Percentiles rank a stretch among this genome's conserved stretches.
These are phyloP conservation scores for Cyclargus thomasi DNA, from an alignment of 1,140 invertebrate genomes.

Conservation along the genomic window DNA sequence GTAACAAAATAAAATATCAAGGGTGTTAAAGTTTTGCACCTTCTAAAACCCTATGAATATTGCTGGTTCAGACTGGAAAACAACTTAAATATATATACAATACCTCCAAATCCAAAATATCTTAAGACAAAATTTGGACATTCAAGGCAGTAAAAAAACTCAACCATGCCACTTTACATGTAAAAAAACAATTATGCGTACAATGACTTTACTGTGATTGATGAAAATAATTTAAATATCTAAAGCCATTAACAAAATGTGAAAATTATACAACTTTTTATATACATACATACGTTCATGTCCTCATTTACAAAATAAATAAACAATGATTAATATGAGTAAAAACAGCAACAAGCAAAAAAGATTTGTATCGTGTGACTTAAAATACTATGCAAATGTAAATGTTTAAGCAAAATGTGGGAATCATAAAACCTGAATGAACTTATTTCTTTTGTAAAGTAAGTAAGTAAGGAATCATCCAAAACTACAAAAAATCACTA, in stretches of 20 bases:
- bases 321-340: neutral
- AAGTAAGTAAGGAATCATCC: too few relatives aligned
- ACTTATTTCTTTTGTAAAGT: too few relatives aligned
- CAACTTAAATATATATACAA: too few relatives aligned
- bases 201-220: neutral
- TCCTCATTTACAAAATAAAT: neutral
- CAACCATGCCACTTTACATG: neutral
- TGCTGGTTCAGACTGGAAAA: too few relatives aligned
- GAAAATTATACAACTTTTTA: neutral
- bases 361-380: neutral
- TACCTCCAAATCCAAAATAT: neutral
- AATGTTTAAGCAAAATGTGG: neutral
- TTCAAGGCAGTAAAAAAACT: neutral
- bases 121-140: neutral
- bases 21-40: too few relatives aligned
- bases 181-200: neutral
- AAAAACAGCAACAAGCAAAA: neutral
- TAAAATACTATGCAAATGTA: neutral
- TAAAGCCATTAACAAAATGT: neutral
- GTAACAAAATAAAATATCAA: too few relatives aligned
- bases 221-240: neutral
- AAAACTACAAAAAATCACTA: neutral
- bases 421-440: too few relatives aligned
- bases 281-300: neutral
- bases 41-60: too few relatives aligned